Evolutionary conservation across 1,140 invertebrate species (phyloP).

Genomic region (Hyles vespertilio): DNA sequence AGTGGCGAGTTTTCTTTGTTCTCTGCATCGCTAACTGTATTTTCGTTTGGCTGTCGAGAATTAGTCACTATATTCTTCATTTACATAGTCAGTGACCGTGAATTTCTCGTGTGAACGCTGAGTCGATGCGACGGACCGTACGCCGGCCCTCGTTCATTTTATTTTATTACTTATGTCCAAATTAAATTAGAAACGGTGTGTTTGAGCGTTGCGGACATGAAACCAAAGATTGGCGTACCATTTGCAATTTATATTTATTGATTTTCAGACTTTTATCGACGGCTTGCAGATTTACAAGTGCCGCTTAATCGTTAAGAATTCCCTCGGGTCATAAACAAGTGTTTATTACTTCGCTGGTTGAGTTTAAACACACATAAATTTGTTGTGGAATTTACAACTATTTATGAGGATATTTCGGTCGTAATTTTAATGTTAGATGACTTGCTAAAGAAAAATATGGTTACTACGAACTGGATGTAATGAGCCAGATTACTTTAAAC

Average conservation of each 20-base stretch:
- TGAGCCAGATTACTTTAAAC: too few species aligned
- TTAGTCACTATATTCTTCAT: conserved; percentile 56
- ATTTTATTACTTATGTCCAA: conserved; percentile 45
- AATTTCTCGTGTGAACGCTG: conserved; percentile 66
- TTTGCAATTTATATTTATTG: too few species aligned
- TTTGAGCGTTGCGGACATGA: conserved; percentile 1
- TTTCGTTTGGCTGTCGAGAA: conserved; percentile 44
- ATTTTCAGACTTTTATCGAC: conserved; percentile 1
- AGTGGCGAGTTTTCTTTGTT: conserved; percentile 6
- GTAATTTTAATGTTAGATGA: too few species aligned
- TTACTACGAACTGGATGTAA: too few species aligned
- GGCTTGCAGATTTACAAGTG: too few species aligned
- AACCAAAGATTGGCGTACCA: background rate
- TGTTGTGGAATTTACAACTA: conserved; percentile 8
- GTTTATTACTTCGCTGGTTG: too few species aligned
- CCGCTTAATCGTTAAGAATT: too few species aligned
- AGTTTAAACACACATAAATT: too few species aligned
- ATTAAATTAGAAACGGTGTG: conserved; percentile 52
- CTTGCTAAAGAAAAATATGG: too few species aligned
- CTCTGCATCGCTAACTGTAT: conserved; percentile 45
- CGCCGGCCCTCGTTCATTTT: conserved; percentile 32
- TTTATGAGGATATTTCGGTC: too few species aligned
- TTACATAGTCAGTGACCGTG: conserved; percentile 68
- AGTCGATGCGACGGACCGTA: conserved; percentile 39
- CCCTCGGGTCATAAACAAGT: too few species aligned